Base-by-base conservation (phyloP, 2,888 invertebrate genomes). In the Phymatocera aterrima region DNA sequence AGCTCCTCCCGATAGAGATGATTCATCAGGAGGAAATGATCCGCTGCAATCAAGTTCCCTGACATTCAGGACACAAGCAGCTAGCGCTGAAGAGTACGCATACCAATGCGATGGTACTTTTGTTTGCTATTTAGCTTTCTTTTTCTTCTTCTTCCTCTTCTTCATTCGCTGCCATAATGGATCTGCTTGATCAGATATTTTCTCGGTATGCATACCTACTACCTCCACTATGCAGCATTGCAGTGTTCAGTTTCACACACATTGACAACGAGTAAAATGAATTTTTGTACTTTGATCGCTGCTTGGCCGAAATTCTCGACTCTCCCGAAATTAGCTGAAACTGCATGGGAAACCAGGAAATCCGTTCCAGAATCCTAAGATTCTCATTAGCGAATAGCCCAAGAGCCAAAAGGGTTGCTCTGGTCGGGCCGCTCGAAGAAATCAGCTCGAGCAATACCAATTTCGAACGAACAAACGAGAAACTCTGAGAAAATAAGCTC, bases 11-110 rank as follows among this genome's bases (percentile, higher is more conserved):
- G 72, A 72, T n/a, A n/a, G n/a, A n/a, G n/a, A n/a, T 72, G 72
- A 72, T 72, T 48, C 72, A 72, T n/a, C 48, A 24, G 51, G 31
- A 72, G 51, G 72, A 72, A 72, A 72, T 72, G 72, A 72, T 72
- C 72, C 72, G 48, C 10, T 43, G 72, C 34, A 48, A 51, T 72
- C 72, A 12, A 43, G 15, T 8, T 10, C 61, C 12, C n/a, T 51
- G 51, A n/a, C 12, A 4, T 3, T 37, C 18, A 43, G 48, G 37
- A 28, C 60, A 60, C 2, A n/a, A 68, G 31, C n/a, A 34, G 61
- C 43, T 21, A 15, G 46, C 68, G 31, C 60, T 15, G 28, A 18
- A 18, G 37, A 18, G 64, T 37, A n/a, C 6, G 34, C 37, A 21
- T 12, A n/a, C 15, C 2, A 2, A 3, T 21, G 12, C 10, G n/a